phyloP scores from a whole-genome alignment of 2,113 vertebrate genomes.

The Aphelocoma coerulescens region DNA sequence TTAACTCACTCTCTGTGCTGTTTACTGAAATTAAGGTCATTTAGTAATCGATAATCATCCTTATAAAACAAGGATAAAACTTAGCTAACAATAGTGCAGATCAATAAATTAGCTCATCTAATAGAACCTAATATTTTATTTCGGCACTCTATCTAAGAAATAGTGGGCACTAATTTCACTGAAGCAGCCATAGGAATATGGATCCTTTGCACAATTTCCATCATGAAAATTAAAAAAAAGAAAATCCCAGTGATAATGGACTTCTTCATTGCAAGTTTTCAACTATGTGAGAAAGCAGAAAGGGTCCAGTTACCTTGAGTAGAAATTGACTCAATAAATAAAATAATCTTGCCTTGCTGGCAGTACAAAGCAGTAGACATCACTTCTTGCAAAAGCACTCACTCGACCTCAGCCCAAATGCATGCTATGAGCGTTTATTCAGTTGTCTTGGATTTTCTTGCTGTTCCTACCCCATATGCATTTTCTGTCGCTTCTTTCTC shows the following conservation, averaged over 20 bases:
- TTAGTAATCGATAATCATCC: constrained; percentile 34
- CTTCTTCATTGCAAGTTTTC: not conserved
- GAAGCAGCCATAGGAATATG: not conserved
- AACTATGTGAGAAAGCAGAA: not conserved
- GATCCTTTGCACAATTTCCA: not conserved
- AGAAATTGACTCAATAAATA: not conserved
- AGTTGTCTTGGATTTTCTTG: not conserved
- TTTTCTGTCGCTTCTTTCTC: not conserved
- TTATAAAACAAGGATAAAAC: constrained; percentile 34
- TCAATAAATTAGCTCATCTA: constrained; percentile 46
- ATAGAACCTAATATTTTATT: not conserved
- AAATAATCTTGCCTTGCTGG: not conserved
- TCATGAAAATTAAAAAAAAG: not conserved
- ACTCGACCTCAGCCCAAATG: not conserved
- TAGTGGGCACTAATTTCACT: not conserved
- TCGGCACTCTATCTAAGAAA: not conserved
- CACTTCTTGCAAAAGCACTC: not conserved
- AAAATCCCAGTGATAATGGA: not conserved
- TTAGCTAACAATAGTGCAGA: constrained; percentile 1
- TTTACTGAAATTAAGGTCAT: constrained; percentile 46
- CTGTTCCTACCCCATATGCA: not conserved
- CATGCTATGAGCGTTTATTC: not conserved
- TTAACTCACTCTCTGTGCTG: constrained; percentile 27
- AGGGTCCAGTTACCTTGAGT: not conserved
- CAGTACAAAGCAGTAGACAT: not conserved